Conservation (phyloP, 1,140 invertebrate species). For the Bombus terrestris region DNA sequence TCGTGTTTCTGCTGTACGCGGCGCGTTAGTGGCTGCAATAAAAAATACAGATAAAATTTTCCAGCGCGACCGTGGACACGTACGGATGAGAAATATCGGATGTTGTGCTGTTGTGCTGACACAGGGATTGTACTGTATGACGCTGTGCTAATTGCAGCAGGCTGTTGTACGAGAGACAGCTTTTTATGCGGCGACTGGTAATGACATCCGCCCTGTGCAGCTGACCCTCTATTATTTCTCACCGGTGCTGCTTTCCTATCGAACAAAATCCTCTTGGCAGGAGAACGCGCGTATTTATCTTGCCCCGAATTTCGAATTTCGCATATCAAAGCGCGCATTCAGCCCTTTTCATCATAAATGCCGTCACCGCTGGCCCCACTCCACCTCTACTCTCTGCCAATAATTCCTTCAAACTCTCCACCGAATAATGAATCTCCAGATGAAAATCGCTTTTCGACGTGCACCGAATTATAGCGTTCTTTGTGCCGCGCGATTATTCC, state of each 20-base stretch:
- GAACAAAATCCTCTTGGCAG: constrained; percentile 50
- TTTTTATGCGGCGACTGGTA: constrained; percentile 75
- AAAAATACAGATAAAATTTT: constrained; percentile 57
- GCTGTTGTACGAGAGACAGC: constrained; percentile 59
- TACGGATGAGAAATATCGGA: constrained; percentile 46
- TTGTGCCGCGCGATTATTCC: neutral
- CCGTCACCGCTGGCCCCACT: neutral
- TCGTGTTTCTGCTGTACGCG: constrained; percentile 1
- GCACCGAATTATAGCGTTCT: neutral
- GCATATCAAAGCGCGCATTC: neutral
- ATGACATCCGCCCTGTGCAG: constrained; percentile 74
- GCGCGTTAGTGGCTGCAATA: neutral
- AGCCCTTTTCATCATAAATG: constrained; percentile 9
- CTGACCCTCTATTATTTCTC: constrained; percentile 77
- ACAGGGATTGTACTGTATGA: constrained; percentile 58
- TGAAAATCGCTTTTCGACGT: neutral
- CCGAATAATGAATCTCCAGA: constrained; percentile 25
- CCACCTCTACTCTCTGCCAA: neutral
- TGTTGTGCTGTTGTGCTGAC: constrained; percentile 43
- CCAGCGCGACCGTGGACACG: neutral
- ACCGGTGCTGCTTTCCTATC: constrained; percentile 63
- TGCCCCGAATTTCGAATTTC: constrained; percentile 45
- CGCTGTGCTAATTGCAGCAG: constrained; percentile 61
- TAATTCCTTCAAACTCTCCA: constrained; percentile 22
- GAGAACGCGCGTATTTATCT: constrained; percentile 47